A percentile compares a stretch with the other conserved stretches of the same genome.
Evolutionary conservation across 2,888 invertebrate species (phyloP).

Genomic region (Dioctria linearis): DNA sequence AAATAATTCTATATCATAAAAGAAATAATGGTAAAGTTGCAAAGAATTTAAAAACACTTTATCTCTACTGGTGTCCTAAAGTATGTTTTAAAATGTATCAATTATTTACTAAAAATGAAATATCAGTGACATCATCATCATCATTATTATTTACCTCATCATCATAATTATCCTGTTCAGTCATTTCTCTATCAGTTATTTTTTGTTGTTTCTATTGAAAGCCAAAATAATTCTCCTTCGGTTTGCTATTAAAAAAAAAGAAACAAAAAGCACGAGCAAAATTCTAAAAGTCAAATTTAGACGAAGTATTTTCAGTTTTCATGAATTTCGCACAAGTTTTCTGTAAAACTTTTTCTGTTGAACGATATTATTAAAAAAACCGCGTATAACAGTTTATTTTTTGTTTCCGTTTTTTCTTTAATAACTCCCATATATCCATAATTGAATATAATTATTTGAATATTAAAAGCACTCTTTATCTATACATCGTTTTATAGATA

Average conservation of each 20-base stretch:
- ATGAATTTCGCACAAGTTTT: not conserved
- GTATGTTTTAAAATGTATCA: no score
- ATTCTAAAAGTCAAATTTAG: not conserved
- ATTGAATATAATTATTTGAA: no score
- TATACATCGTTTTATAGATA: no score
- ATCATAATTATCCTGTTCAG: slow-evolving; percentile 71
- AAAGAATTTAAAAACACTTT: no score
- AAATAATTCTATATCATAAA: no score
- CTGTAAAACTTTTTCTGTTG: not conserved
- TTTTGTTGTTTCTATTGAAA: slow-evolving; percentile 10
- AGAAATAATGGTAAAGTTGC: no score
- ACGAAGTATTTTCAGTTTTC: slow-evolving; percentile 7
- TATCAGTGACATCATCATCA: not conserved
- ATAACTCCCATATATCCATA: no score
- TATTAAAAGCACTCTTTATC: no score
- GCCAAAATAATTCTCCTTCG: not conserved
- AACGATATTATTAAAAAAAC: not conserved
- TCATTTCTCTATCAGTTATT: slow-evolving; percentile 62
- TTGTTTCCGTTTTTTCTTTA: no score
- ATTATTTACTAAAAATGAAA: not conserved
- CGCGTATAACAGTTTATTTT: not conserved
- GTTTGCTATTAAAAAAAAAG: not conserved
- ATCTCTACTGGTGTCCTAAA: no score
- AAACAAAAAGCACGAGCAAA: not conserved
- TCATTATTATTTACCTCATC: slow-evolving; percentile 67